Base-by-base conservation (phyloP, 2,888 invertebrate species). In the Drosophila helvetica region DNA sequence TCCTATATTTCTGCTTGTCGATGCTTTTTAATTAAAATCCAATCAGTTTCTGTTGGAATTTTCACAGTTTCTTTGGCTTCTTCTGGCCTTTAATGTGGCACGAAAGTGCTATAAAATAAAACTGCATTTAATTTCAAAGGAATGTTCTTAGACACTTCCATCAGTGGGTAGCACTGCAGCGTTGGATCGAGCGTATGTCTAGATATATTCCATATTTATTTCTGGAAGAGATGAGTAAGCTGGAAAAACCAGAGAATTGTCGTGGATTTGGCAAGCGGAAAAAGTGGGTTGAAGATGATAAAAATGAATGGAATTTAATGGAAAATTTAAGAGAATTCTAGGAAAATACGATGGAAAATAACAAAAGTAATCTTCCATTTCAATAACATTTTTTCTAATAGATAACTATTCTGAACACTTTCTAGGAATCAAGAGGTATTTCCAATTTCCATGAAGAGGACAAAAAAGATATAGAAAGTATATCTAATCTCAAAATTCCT, bases 1-100 rank as follows among this genome's bases (percentile, higher is more conserved):
- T 18, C 22, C 42, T n/a, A 59, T 18, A 17, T 18, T 27, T 42
- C n/a, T 42, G 18, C 27, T 47, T 18, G 33, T 46, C 56, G 46
- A 61, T 55, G 33, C 61, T 60, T 61, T 56, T 61, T 61, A 61
- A 61, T 61, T 46, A 61, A 61, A 56, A 61, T 56, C 38, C 56
- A 38, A 61, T 47, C 46, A 25, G 38, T 56, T 56, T 56, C 30
- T 18, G 47, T 18, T 25, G 33, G 45, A 61, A 61, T 56, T 46
- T 38, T 25, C 18, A 48, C 10, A 43, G 25, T 17, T 38, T 17
- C 45, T 55, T 38, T 22, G 7, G 25, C 25, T 25, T 25, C 6
- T 25, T 7, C 25, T 7, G 8, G 25, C 25, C 7, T 22, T 33
- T 9, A 42, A 38, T 38, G 38, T 38, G 38, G 6, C 38, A 53